Evolutionary conservation across 1,140 invertebrate species (phyloP).

Genomic region (Saccostrea cuccullata): DNA sequence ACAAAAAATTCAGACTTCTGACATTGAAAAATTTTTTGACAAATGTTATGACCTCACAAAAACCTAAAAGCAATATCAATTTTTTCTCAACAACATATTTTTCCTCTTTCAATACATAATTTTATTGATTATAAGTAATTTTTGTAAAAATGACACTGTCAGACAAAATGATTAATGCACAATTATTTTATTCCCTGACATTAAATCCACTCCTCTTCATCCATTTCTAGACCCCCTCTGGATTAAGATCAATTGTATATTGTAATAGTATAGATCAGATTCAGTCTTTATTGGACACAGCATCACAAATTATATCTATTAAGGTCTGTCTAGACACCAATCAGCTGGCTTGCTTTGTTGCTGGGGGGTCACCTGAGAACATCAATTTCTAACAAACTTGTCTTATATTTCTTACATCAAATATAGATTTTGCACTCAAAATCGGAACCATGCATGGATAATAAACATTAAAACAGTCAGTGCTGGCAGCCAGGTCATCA

Average conservation of each 20-base stretch:
- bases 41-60: too few relatives aligned
- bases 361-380: neutral
- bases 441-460: too few relatives aligned
- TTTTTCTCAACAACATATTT: neutral
- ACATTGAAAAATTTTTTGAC: too few relatives aligned
- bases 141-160: neutral
- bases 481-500: too few relatives aligned
- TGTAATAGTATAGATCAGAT: neutral
- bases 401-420: too few relatives aligned
- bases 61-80: neutral
- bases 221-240: conserved; percentile 18
- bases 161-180: neutral
- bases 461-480: too few relatives aligned
- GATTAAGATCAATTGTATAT: neutral
- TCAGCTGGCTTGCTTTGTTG: neutral
- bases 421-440: too few relatives aligned
- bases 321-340: conserved; percentile 12
- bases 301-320: conserved; percentile 5
- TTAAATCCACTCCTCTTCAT: neutral
- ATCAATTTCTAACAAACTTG: neutral
- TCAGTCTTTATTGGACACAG: neutral
- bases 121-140: neutral
- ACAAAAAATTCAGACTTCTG: too few relatives aligned
- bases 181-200: neutral
- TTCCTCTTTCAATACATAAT: neutral